These are phyloP conservation scores for Bovichtus diacanthus DNA, from an alignment of 2,797 vertebrate genomes.

Conservation along the genomic window DNA sequence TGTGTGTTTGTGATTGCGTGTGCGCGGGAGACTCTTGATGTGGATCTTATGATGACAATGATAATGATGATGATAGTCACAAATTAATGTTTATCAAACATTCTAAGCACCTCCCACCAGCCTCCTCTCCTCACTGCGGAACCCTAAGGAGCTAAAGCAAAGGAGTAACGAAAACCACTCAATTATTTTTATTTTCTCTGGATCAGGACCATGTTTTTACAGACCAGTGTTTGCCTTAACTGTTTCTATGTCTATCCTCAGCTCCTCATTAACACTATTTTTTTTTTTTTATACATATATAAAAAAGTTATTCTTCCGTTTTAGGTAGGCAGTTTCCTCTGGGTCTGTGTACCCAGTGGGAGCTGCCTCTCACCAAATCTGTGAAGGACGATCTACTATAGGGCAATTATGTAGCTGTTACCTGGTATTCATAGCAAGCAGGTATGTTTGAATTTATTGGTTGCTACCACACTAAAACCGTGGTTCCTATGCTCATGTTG, in stretches of 20 bases:
- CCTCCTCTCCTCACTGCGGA: slow-evolving; percentile 69
- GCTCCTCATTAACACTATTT: slow-evolving; percentile 80
- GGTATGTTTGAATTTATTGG: slow-evolving; percentile 78
- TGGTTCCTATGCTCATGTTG: slow-evolving; percentile 76
- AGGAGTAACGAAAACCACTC: slow-evolving; percentile 86
- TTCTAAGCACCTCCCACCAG: slow-evolving; percentile 79
- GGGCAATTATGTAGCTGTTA: slow-evolving; percentile 87
- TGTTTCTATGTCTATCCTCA: slow-evolving; percentile 79
- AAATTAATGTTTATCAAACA: slow-evolving; percentile 84
- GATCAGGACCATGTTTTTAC: slow-evolving; percentile 82
- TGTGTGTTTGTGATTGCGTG: slow-evolving; percentile 49
- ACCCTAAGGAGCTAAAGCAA: slow-evolving; percentile 75
- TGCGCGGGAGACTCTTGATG: slow-evolving; percentile 59
- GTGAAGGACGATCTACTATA: slow-evolving; percentile 87
- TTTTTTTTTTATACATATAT: slow-evolving; percentile 61
- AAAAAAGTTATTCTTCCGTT: slow-evolving; percentile 74
- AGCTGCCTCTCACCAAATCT: slow-evolving; percentile 81
- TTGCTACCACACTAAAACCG: slow-evolving; percentile 74
- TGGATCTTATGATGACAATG: slow-evolving; percentile 72
- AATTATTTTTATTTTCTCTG: slow-evolving; percentile 66
- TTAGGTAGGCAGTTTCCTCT: slow-evolving; percentile 64
- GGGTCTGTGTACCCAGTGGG: slow-evolving; percentile 42
- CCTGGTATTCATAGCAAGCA: slow-evolving; percentile 83
- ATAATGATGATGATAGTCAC: slow-evolving; percentile 75
- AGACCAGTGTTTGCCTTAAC: slow-evolving; percentile 87